A percentile compares a stretch with the other conserved stretches of the same genome.
phyloP scores from a whole-genome alignment of 2,113 vertebrate species.

The Microtus pennsylvanicus region DNA sequence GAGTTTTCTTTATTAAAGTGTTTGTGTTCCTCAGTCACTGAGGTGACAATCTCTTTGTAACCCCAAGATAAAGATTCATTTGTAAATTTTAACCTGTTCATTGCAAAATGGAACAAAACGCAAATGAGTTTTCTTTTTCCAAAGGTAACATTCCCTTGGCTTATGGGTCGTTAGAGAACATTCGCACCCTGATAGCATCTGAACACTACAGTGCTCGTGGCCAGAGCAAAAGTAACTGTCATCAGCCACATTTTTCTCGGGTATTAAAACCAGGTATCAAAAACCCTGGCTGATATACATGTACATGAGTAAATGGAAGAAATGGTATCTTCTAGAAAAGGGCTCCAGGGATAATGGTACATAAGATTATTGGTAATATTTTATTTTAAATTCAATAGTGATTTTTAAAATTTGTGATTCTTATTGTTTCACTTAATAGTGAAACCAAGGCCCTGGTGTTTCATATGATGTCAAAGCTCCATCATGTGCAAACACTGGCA shows the following conservation, averaged over 20 bases:
- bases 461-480: background rate
- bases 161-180: no score
- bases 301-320: background rate
- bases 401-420: background rate
- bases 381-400: background rate
- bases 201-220: no score
- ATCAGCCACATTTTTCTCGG: background rate
- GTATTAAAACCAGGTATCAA: background rate
- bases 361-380: background rate
- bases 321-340: background rate
- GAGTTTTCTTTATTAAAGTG: background rate
- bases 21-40: rapidly evolving
- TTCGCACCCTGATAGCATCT: no score
- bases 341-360: background rate
- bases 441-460: background rate
- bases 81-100: slow-evolving; percentile 17
- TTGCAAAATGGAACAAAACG: background rate
- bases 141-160: no score
- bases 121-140: no score
- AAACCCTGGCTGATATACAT: background rate
- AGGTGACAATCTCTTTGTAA: background rate
- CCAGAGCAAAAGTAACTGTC: no score
- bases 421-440: background rate
- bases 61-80: background rate
- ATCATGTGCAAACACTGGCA: background rate